Evolutionary conservation across 2,797 vertebrate genomes (phyloP).

Genomic region (Siniperca scherzeri): DNA sequence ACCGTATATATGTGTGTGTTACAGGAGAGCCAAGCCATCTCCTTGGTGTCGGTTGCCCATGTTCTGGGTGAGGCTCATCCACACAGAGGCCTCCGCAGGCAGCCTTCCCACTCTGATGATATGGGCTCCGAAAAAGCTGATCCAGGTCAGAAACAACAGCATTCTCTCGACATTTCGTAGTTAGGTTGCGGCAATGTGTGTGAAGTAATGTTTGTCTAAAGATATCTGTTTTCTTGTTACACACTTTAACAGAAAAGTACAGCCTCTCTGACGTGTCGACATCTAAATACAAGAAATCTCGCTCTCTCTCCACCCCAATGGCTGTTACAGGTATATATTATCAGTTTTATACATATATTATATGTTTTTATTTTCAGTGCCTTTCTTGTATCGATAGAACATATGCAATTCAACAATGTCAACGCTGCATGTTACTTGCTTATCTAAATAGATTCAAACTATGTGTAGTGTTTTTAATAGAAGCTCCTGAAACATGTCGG

Average conservation of each 20-base stretch:
- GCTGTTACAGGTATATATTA: conserved; percentile 66
- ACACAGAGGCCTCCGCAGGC: conserved; percentile 81
- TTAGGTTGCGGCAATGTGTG: background rate
- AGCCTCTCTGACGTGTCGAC: conserved; percentile 51
- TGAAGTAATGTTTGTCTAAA: background rate
- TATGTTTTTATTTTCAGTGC: background rate
- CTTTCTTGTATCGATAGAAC: background rate
- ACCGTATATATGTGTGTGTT: conserved; percentile 14
- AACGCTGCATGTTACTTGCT: background rate
- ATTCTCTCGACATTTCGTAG: background rate
- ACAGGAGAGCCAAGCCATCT: conserved; percentile 92
- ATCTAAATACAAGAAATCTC: conserved; percentile 69
- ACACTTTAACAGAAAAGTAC: conserved; percentile 51
- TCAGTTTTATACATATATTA: background rate
- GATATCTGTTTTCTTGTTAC: conserved; percentile 10
- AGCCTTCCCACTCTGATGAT: conserved; percentile 81
- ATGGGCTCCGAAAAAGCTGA: conserved; percentile 73
- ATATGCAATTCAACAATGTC: background rate
- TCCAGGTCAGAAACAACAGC: conserved; percentile 76
- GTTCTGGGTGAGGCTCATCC: conserved; percentile 80
- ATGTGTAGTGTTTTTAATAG: background rate
- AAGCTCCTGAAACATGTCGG: background rate
- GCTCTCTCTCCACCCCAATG: conserved; percentile 74
- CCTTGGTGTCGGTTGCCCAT: conserved; percentile 87
- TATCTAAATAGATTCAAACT: background rate